phyloP scores from a whole-genome alignment of 2,888 invertebrate species.

The Euplexia lucipara region DNA sequence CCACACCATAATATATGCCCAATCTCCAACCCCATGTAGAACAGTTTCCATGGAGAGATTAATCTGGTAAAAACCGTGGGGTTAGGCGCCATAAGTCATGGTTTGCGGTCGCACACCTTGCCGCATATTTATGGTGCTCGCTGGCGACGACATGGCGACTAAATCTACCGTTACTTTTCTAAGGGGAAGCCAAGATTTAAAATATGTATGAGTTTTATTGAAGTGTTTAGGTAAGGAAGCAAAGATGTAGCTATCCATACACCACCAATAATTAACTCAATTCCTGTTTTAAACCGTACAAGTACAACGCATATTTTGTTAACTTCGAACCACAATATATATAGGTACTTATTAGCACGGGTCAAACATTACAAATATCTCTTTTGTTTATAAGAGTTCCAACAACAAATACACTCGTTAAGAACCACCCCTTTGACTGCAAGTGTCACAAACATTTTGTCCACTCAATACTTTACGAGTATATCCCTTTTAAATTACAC shows the following conservation, averaged over 20 bases:
- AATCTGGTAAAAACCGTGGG: slow-evolving; percentile 59
- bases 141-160: slow-evolving; percentile 70
- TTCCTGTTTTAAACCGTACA: too few relatives aligned
- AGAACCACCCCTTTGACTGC: not conserved
- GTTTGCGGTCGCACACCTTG: slow-evolving; percentile 70
- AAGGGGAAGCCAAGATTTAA: slow-evolving; percentile 29
- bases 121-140: slow-evolving; percentile 76
- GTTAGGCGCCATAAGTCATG: slow-evolving; percentile 70
- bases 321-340: too few relatives aligned
- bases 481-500: slow-evolving; percentile 46
- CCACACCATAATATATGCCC: slow-evolving; percentile 27
- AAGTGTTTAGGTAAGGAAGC: slow-evolving; percentile 10
- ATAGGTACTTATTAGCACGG: too few relatives aligned
- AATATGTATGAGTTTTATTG: slow-evolving; percentile 41
- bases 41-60: slow-evolving; percentile 47
- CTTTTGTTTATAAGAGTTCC: not conserved
- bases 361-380: too few relatives aligned
- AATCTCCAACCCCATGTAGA: slow-evolving; percentile 62
- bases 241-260: not conserved
- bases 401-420: not conserved
- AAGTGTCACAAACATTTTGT: slow-evolving; percentile 9
- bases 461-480: slow-evolving; percentile 31
- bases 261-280: too few relatives aligned
- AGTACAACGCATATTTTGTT: too few relatives aligned
- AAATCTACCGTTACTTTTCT: slow-evolving; percentile 22